Percentiles rank a stretch among this genome's conserved stretches.
Conservation (phyloP, 64 coral and sea anemone genomes). For the Trachythela sp. region DNA sequence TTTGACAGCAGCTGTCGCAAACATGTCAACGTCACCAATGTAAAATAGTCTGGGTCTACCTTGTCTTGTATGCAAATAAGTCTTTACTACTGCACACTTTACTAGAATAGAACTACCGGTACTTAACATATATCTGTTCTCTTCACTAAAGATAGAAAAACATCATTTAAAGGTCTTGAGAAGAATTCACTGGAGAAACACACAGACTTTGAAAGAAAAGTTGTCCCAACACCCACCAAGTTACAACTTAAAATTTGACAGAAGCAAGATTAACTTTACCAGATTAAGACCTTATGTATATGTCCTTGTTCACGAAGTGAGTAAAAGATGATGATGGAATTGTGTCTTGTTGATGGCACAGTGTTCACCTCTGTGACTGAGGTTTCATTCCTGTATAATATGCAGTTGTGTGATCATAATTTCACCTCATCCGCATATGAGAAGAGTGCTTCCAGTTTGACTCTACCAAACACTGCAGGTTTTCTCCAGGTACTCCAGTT, state of each 20-base stretch:
- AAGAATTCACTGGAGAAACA: slow-evolving; percentile 52
- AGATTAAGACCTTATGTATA: slow-evolving; percentile 64
- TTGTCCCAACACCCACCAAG: slow-evolving; percentile 51
- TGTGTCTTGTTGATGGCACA: too few species aligned
- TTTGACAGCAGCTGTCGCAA: too few species aligned
- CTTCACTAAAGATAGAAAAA: slow-evolving; percentile 39
- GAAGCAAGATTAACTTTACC: slow-evolving; percentile 49
- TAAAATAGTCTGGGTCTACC: neutral
- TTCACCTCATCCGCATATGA: too few species aligned
- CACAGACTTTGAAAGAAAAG: slow-evolving; percentile 49
- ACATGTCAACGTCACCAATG: too few species aligned
- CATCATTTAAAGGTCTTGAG: slow-evolving; percentile 60
- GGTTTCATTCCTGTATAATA: neutral
- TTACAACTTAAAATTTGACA: slow-evolving; percentile 58
- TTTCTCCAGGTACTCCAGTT: too few species aligned
- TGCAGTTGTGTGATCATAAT: too few species aligned
- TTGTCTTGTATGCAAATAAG: neutral
- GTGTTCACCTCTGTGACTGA: neutral
- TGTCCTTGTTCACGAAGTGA: slow-evolving; percentile 65
- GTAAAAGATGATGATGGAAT: neutral
- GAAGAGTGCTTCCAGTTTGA: too few species aligned
- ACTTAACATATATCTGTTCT: neutral
- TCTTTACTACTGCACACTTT: neutral
- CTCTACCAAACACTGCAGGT: too few species aligned
- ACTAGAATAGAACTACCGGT: neutral